These are phyloP conservation scores for Micrasema minimum DNA, from an alignment of 1,140 invertebrate genomes.

Conservation along the genomic window DNA sequence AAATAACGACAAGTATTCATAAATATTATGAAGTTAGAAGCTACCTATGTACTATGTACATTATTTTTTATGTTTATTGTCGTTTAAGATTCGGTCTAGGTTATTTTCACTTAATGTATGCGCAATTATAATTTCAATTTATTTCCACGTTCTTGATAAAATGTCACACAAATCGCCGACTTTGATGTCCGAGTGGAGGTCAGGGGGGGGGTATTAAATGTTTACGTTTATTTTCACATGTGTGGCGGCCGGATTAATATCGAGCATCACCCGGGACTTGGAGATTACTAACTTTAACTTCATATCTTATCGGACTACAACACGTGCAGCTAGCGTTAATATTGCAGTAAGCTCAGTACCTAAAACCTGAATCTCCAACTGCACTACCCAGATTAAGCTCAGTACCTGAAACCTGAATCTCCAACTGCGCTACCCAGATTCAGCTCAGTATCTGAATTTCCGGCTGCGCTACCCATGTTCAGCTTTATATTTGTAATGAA, in stretches of 20 bases:
- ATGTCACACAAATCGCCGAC: slow-evolving; percentile 4
- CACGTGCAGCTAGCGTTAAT: neutral
- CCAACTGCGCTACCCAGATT: no score
- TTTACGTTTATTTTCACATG: slow-evolving; percentile 20
- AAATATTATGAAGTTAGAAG: no score
- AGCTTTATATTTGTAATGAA: no score
- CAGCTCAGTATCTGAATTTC: no score
- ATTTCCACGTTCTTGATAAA: slow-evolving; percentile 11
- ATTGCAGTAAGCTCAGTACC: slow-evolving; percentile 5
- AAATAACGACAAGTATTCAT: no score
- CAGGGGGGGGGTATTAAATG: slow-evolving; percentile 2
- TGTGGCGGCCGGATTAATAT: slow-evolving; percentile 7
- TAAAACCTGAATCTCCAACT: no score
- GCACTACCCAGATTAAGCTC: no score
- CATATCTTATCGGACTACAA: slow-evolving; percentile 21
- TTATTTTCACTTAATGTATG: slow-evolving; percentile 6
- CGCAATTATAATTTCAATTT: neutral
- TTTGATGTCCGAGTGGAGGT: slow-evolving; percentile 9
- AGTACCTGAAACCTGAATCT: no score
- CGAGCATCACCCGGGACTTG: neutral
- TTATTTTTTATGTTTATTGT: no score
- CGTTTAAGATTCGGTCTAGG: neutral
- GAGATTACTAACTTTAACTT: neutral
- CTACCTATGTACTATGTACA: no score
- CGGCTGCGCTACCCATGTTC: no score